Percentiles rank a stretch among this genome's conserved stretches.
Conservation (phyloP, 2,113 vertebrate species). For the Dicrurus megarhynchus region DNA sequence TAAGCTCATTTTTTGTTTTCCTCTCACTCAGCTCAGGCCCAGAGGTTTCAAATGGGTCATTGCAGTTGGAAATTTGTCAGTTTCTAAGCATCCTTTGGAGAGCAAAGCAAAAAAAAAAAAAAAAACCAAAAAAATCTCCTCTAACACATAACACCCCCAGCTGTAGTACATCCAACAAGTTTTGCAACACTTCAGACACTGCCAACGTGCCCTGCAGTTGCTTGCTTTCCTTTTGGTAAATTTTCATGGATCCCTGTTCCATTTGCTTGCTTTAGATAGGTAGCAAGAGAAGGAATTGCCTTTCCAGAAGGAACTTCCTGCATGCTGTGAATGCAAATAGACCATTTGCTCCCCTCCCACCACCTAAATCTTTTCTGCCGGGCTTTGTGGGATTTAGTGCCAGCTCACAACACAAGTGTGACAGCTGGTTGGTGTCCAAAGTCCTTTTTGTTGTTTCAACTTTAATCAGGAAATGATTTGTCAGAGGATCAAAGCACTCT, state of each 20-base stretch:
- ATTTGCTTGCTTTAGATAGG: background rate
- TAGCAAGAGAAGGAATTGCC: background rate
- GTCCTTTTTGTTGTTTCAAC: constrained; percentile 65
- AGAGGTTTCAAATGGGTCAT: background rate
- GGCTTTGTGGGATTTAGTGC: background rate
- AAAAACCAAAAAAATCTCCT: background rate
- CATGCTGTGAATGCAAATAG: constrained; percentile 16
- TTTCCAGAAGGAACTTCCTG: background rate
- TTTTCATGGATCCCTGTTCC: background rate
- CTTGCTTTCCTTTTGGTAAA: background rate
- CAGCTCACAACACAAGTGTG: background rate
- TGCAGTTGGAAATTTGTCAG: background rate
- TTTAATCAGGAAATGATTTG: constrained; percentile 75
- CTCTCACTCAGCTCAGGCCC: background rate
- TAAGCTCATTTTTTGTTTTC: background rate
- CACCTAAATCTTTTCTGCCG: background rate
- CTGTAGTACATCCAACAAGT: background rate
- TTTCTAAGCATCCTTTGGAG: background rate
- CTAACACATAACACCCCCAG: background rate
- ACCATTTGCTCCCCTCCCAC: background rate
- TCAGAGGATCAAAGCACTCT: constrained; percentile 73
- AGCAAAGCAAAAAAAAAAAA: background rate
- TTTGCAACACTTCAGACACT: background rate
- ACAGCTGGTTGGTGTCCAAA: constrained; percentile 69
- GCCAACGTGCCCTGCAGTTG: background rate